Percentiles rank a stretch among this genome's conserved stretches.
Evolutionary conservation across 2,113 vertebrate species (phyloP).

Genomic region (Dipodomys merriami): DNA sequence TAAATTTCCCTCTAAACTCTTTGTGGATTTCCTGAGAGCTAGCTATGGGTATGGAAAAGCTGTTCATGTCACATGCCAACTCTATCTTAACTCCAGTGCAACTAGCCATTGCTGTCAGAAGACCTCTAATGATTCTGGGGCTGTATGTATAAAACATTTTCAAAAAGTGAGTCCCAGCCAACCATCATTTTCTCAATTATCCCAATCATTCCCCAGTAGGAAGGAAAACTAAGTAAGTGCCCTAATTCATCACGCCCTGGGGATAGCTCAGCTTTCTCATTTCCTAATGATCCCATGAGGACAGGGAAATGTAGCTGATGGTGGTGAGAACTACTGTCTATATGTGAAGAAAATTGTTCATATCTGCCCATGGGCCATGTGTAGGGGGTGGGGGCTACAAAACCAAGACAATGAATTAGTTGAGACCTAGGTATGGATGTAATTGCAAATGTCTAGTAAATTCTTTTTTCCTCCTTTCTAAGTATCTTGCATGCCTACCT

Average conservation of each 20-base stretch:
- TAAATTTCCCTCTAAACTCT: neutral
- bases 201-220: conserved; percentile 24
- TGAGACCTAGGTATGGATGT: neutral
- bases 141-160: neutral
- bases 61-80: neutral
- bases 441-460: conserved; percentile 41
- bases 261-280: conserved; percentile 38
- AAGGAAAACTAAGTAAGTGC: conserved; percentile 25
- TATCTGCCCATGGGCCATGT: conserved; percentile 1
- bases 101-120: neutral
- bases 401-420: neutral
- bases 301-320: neutral
- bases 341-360: conserved; percentile 43
- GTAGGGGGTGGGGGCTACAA: neutral
- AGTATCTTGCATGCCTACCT: conserved; percentile 9
- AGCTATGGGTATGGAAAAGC: neutral
- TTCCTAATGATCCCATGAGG: conserved; percentile 46
- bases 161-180: neutral
- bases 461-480: neutral
- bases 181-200: conserved; percentile 12
- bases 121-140: neutral
- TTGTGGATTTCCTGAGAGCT: neutral
- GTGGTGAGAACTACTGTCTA: neutral
- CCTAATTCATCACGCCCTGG: neutral
- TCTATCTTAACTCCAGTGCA: neutral